phyloP scores from a whole-genome alignment of 2,797 vertebrate genomes.

The Rhodeus uyekii region DNA sequence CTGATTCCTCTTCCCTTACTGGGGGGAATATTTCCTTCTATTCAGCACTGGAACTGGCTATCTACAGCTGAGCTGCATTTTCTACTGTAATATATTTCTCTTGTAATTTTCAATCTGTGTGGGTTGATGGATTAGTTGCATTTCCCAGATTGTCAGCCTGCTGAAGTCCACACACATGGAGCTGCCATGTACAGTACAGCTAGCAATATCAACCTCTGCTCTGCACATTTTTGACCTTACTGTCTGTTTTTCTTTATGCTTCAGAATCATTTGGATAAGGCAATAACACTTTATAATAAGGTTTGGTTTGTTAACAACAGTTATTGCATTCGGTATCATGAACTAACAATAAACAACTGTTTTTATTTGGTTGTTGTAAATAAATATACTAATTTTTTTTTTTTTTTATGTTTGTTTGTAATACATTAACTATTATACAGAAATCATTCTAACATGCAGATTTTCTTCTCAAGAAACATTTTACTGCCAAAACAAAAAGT shows the following conservation, averaged over 20 bases:
- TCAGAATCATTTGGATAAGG: background rate
- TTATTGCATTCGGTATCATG: background rate
- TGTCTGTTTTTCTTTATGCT: background rate
- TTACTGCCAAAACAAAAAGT: background rate
- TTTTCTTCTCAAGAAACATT: background rate
- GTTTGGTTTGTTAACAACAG: background rate
- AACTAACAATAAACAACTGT: background rate
- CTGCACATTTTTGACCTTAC: conserved; percentile 14
- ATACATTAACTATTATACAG: background rate
- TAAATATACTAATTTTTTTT: background rate
- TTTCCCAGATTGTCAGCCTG: conserved; percentile 39
- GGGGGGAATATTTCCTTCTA: conserved; percentile 47
- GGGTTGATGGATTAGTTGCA: conserved; percentile 16
- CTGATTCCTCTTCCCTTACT: conserved; percentile 46
- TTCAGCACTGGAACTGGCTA: conserved; percentile 53
- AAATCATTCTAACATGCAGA: background rate
- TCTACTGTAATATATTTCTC: conserved; percentile 5
- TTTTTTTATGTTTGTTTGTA: background rate
- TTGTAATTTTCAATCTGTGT: background rate
- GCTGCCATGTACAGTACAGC: conserved; percentile 29
- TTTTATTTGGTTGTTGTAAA: no score
- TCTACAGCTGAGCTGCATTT: conserved; percentile 34
- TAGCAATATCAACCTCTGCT: conserved; percentile 6
- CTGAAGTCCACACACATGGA: conserved; percentile 40
- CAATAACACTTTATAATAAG: background rate